Evolutionary conservation across 35 echinoderm and acorn worm species (phyloP).

Genomic region (Amphiura filiformis): DNA sequence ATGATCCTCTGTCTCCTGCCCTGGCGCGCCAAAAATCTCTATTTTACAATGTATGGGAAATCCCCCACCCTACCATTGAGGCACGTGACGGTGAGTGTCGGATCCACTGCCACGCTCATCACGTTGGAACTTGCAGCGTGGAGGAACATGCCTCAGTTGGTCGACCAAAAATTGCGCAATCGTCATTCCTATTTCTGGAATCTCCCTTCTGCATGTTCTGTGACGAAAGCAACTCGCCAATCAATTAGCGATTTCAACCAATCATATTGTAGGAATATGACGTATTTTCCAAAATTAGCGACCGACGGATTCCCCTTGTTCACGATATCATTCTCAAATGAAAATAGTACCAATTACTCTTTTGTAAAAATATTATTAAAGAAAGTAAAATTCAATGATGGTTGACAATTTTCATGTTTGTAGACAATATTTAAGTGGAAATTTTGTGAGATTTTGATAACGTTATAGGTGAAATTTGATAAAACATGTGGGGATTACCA

Average conservation of each 20-base stretch:
- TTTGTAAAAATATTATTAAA: background rate
- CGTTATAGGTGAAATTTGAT: background rate
- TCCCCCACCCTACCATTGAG: too few relatives aligned
- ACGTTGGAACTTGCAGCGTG: too few relatives aligned
- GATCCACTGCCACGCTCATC: too few relatives aligned
- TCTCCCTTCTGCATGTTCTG: background rate
- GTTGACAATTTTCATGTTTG: background rate
- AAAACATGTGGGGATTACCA: conserved; percentile 32
- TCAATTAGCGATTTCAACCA: background rate
- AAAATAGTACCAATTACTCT: background rate
- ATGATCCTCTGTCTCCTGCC: too few relatives aligned
- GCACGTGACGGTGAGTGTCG: too few relatives aligned
- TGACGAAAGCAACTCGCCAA: background rate
- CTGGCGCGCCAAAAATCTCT: too few relatives aligned
- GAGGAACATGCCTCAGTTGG: background rate
- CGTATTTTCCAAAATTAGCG: background rate
- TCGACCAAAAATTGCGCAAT: background rate
- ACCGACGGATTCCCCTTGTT: background rate
- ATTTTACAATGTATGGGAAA: too few relatives aligned
- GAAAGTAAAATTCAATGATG: background rate
- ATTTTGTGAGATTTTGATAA: background rate
- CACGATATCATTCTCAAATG: background rate
- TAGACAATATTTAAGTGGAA: background rate
- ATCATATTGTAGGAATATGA: background rate
- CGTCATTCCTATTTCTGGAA: conserved; percentile 7